A percentile compares a stretch with the other conserved stretches of the same genome.
These are phyloP conservation scores for Clistopyga incitator DNA, from an alignment of 2,888 invertebrate genomes.

Conservation along the genomic window DNA sequence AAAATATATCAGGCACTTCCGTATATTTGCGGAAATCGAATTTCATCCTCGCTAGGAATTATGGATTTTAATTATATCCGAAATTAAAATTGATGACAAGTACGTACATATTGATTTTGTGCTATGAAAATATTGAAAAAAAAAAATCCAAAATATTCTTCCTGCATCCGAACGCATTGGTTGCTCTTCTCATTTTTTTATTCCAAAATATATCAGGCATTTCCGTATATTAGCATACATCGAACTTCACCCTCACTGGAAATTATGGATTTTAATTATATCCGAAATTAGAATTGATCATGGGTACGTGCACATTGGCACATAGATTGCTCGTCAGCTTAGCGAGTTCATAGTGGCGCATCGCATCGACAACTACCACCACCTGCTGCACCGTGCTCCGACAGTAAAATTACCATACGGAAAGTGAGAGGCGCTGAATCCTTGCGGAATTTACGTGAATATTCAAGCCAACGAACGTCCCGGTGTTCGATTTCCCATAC, in stretches of 20 bases:
- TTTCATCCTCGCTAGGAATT: constrained; percentile 3
- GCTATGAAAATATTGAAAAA: no score
- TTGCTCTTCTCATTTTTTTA: neutral
- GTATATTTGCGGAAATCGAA: neutral
- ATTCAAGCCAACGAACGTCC: constrained; percentile 26
- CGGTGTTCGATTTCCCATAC: constrained; percentile 6
- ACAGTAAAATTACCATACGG: neutral
- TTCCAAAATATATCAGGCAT: neutral
- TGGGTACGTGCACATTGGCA: neutral
- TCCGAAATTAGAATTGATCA: constrained; percentile 11
- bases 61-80: constrained; percentile 27
- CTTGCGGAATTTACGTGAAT: constrained; percentile 23
- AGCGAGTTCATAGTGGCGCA: neutral
- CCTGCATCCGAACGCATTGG: no score
- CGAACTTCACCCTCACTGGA: neutral
- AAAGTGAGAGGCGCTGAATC: neutral
- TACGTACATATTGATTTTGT: neutral
- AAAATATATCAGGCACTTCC: neutral
- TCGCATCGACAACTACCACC: neutral
- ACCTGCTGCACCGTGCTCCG: neutral
- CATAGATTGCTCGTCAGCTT: neutral
- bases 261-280: constrained; percentile 34
- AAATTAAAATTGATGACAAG: neutral
- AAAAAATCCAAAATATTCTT: no score
- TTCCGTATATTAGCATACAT: neutral